Conservation (phyloP, 2,113 vertebrate genomes). For the Rhea pennata region DNA sequence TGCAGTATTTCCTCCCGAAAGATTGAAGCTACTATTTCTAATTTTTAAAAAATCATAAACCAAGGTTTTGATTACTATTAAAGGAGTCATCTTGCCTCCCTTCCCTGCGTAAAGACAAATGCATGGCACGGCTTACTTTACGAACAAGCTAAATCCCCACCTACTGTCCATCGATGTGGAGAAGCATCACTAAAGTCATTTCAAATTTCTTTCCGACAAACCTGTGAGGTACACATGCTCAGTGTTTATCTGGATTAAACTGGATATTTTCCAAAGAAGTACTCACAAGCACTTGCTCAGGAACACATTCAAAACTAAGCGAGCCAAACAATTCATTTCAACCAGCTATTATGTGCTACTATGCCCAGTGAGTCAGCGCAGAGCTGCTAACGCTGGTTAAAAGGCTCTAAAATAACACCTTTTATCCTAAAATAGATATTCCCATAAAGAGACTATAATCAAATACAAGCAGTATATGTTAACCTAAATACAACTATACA, state of each 20-base stretch:
- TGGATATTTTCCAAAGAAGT: not conserved
- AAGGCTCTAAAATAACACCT: not conserved
- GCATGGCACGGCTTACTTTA: not conserved
- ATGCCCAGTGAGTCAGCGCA: not conserved
- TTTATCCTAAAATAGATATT: not conserved
- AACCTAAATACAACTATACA: not conserved
- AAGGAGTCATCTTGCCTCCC: not conserved
- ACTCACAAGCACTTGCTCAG: not conserved
- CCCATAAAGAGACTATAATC: not conserved
- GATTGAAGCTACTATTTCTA: not conserved
- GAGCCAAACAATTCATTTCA: not conserved
- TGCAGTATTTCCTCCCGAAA: not conserved
- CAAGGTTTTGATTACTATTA: not conserved
- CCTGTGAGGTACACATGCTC: not conserved
- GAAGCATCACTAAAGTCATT: not conserved
- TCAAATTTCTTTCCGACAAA: not conserved
- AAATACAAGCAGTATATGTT: not conserved
- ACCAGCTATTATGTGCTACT: not conserved
- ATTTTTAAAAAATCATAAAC: not conserved
- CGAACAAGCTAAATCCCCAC: not conserved
- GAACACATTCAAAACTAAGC: not conserved
- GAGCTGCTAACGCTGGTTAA: not conserved
- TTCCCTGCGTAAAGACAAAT: not conserved
- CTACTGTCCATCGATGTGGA: not conserved
- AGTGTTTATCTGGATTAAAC: not conserved